Base-by-base conservation (phyloP, 2,888 invertebrate species). In the Halictus ligatus region DNA sequence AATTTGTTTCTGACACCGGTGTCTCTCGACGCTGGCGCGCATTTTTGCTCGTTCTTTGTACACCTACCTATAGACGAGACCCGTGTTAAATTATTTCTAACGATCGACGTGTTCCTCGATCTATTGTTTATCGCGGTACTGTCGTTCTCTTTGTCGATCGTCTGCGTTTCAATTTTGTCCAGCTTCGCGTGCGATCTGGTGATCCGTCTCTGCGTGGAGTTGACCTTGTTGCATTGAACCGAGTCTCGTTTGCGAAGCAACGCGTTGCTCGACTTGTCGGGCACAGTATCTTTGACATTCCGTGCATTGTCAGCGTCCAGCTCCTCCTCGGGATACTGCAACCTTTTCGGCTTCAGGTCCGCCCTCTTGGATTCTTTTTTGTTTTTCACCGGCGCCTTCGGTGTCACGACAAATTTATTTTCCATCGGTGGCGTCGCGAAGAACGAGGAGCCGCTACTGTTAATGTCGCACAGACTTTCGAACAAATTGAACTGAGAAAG, bases 371-470 rank as follows among this genome's bases (percentile, higher is more conserved):
- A 60, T 2, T 64, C 78, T 71, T 88, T 91, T 5, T 85, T 92
- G n/a, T 78, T 74, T 76, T 93, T 94, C 0, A 89, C 77, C 18
- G 94, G 94, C 5, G 94, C 92, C 10, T 73, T 83, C 0, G 90
- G 91, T 18, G 81, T 71, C 54, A 69, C 40, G 5, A 43, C 12
- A 1, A 12, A 0, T 64, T 67, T 83, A 7, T 75, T 83, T 21
- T 75, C 21, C 78, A 54, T 79, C 46, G 79, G 85, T n/a, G 90
- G 90, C 0, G 83, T 89, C 72, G 43, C 48, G 13, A 77, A 76
- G 50, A 71, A 74, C 21, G 67, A 78, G 35, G 29, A 21, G 35
- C 35, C 21, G 3, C 48, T 67, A 8, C 25, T 8, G n/a, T n/a
- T 71, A 13, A 50, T 64, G 1, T 46, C 74, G 1, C 73, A 67